phyloP scores from a whole-genome alignment of 2,797 vertebrate species.

The Poecilia velifera region DNA sequence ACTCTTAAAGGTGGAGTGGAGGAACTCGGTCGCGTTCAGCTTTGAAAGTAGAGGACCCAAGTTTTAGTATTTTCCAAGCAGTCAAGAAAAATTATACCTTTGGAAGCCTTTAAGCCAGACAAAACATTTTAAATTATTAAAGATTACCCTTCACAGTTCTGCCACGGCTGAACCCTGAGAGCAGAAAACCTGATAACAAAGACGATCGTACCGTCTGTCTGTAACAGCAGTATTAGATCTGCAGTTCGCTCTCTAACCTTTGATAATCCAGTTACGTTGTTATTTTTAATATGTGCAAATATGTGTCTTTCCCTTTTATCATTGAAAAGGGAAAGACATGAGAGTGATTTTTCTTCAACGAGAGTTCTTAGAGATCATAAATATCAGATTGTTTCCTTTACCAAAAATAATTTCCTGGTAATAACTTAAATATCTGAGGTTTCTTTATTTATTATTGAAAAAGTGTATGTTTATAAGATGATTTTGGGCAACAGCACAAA shows the following conservation, averaged over 20 bases:
- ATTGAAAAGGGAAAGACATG: neutral
- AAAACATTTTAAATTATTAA: conserved; percentile 4
- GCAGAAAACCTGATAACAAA: neutral
- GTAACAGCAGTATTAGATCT: neutral
- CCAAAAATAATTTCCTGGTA: neutral
- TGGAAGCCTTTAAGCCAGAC: neutral
- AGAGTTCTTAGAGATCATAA: neutral
- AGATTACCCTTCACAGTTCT: neutral
- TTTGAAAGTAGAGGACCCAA: neutral
- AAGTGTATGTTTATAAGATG: neutral
- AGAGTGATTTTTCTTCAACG: neutral
- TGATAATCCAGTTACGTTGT: neutral
- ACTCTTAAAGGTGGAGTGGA: neutral
- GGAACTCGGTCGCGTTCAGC: neutral
- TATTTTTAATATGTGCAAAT: neutral
- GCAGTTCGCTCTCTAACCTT: neutral
- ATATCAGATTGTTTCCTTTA: neutral
- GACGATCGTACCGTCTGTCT: neutral
- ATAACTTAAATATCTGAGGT: neutral
- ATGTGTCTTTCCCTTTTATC: no score
- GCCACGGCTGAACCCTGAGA: neutral
- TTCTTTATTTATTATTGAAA: neutral
- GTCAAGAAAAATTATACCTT: neutral
- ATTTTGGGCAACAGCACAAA: neutral
- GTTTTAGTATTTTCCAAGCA: neutral